phyloP scores from a whole-genome alignment of 1,140 invertebrate species.

The Zaprionus lachaisei region DNA sequence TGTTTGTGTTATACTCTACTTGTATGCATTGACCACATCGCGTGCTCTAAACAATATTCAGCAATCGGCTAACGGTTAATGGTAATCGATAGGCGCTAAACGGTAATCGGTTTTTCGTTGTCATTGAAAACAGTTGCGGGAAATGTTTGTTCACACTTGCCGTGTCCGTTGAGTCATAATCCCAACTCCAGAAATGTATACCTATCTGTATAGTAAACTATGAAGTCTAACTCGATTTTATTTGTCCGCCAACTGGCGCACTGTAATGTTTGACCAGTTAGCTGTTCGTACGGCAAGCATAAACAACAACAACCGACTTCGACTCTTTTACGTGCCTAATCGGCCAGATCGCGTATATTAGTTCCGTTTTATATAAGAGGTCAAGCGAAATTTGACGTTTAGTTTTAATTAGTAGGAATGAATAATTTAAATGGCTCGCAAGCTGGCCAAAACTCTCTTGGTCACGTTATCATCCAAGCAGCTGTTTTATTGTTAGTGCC shows the following conservation, averaged over 20 bases:
- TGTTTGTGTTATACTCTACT: constrained; percentile 12
- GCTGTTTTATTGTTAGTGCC: not conserved
- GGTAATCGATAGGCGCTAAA: constrained; percentile 15
- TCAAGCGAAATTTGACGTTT: constrained; percentile 57
- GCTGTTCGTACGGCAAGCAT: constrained; percentile 8
- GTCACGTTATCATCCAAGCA: constrained; percentile 40
- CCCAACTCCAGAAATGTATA: not conserved
- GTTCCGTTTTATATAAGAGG: constrained; percentile 77
- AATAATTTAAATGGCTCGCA: constrained; percentile 40
- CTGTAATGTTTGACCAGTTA: constrained; percentile 42
- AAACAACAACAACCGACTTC: not conserved
- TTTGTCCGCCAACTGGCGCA: constrained; percentile 43
- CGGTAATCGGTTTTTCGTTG: constrained; percentile 14
- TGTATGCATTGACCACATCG: constrained; percentile 32
- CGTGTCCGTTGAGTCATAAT: constrained; percentile 53
- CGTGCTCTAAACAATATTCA: constrained; percentile 26
- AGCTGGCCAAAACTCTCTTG: constrained; percentile 19
- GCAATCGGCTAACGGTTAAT: constrained; percentile 7
- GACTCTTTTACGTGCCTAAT: not conserved
- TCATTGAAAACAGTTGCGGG: constrained; percentile 31
- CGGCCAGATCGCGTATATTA: constrained; percentile 48
- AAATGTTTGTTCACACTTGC: constrained; percentile 29
- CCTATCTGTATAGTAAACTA: not conserved
- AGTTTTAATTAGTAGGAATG: constrained; percentile 46
- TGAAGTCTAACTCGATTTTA: constrained; percentile 46